Evolutionary conservation across 2,797 vertebrate genomes (phyloP), one percentile per base, ranked within the genome.

Genomic region (Pangasius larnaudii): DNA sequence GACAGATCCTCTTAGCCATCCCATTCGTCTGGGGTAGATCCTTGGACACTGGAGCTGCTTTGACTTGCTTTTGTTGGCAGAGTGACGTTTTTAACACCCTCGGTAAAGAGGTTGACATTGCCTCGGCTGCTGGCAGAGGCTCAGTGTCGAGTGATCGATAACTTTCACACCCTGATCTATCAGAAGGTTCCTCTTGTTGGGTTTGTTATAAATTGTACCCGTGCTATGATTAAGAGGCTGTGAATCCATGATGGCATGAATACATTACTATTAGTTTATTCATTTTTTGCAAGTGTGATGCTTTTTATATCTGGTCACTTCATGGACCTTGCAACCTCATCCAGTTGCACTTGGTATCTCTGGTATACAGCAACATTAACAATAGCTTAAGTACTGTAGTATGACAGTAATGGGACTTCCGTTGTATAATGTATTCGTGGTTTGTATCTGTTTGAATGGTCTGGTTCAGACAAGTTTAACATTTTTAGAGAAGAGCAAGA

Each of bases 101-200:
- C n/a, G 69, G 89, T 84, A 90, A 75, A 91, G 92, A 91, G 90
- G 91, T 89, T 91, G 90, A 93, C 92, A 90, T 91, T 89, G 89
- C 89, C 46, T 49, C 86, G 39, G 87, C 93, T 89, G 91, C 86
- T 67, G 87, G 88, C 74, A 56, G 77, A 88, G 33, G 18, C 89
- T 88, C 80, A 74, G 91, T 87, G 91, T 91, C 91, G 89, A 61
- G 91, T 94, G 94, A 96, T 95, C 93, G 93, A 95, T 95, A 61
- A 85, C 39, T 74, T 88, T 88, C 27, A 18, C 2, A 71, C 78
- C 46, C 42, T 89, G 86, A 69, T 85, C 86, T 77, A 88, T 88
- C 83, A 90, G 86, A 92, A 88, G 85, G 86, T 92, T 91, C 91
- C 93, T 93, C 90, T 93, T 91, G 87, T 86, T 89, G 87, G 90